Conservation (phyloP, 2,113 vertebrate species). For the Myrmophylax atrothorax region DNA sequence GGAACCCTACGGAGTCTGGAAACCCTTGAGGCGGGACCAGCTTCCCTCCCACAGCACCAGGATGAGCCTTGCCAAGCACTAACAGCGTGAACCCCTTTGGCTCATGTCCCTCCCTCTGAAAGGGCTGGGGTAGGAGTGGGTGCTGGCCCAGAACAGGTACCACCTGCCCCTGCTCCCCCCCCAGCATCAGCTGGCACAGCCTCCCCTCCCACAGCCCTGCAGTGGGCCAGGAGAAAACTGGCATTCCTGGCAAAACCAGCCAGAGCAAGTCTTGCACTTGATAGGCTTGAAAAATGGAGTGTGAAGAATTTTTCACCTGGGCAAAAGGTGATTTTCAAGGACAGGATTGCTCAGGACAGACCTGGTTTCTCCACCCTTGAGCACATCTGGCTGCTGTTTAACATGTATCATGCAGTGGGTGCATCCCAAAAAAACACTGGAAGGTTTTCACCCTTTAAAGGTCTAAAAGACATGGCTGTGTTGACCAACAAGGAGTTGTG, state of each 20-base stretch:
- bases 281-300: neutral
- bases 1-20: neutral
- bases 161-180: neutral
- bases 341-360: neutral
- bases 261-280: neutral
- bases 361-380: neutral
- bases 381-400: neutral
- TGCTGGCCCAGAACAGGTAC: neutral
- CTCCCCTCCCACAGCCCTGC: neutral
- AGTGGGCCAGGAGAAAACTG: neutral
- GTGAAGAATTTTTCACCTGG: neutral
- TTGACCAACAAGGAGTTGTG: neutral
- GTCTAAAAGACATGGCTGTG: neutral
- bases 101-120: neutral
- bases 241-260: neutral
- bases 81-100: neutral
- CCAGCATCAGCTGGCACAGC: neutral
- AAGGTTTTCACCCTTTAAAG: neutral
- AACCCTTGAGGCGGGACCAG: neutral
- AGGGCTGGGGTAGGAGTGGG: neutral
- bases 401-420: neutral
- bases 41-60: neutral
- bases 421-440: neutral
- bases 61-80: neutral
- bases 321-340: neutral